Evolutionary conservation across 2,113 vertebrate genomes (phyloP), one percentile per base, ranked within the genome.

Genomic region (Galeopterus variegatus): DNA sequence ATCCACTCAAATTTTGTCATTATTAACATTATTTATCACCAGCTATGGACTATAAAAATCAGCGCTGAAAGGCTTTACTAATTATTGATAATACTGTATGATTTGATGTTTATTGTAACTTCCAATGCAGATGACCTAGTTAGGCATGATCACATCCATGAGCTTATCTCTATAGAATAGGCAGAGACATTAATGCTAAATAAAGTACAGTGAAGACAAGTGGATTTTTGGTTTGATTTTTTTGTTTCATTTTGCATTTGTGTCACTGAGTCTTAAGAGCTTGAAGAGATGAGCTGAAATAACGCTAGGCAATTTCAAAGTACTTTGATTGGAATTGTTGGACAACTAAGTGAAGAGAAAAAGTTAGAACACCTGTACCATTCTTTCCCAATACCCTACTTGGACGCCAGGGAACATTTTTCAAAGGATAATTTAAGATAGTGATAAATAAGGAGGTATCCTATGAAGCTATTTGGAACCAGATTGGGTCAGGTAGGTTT

Each of bases 61-160:
- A 48, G 1, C 83, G 12, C 17, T 76, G 24, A 95, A 80, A 84
- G 6, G 36, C 6, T 90, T 60, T 81, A 65, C 52, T 77, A 85
- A 65, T 90, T 45, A 80, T 52, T 76, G 54, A 18, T 86, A 80
- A 17, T 62, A 92, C 21, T 41, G 8, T 48, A 75, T 45, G 36
- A 93, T 62, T 90, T 94, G 62, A 94, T 67, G 52, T 77, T 64
- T 80, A 48, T 72, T 56, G 18, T 93, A 64, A 8, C n/a, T 93
- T 88, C 48, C 62, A 64, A 24, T 31, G 28, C 54, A 75, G 54
- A 62, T 12, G 23, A 2, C 5, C 15, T 87, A 48, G 14, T 83
- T 90, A 90, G 48, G 26, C 33, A 62, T 19, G 6, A 76, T 83
- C 23, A 72, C 24, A 2, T 81, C 9, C 18, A 36, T 36, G 2